Evolutionary conservation across 2,888 invertebrate genomes (phyloP).

Genomic region (Autographa gamma): DNA sequence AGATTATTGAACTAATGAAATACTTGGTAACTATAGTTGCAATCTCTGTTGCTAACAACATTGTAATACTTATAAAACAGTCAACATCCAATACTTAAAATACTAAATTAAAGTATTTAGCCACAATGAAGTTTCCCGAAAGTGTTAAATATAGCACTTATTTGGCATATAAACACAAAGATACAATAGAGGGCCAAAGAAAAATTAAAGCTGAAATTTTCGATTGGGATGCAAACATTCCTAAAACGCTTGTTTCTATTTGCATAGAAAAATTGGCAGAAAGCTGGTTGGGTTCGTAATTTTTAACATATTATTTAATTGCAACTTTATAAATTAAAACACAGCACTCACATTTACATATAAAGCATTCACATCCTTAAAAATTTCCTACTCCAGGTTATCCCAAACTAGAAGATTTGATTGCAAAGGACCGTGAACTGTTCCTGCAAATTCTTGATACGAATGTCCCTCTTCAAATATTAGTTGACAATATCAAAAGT

Average conservation of each 20-base stretch:
- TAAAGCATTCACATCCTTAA: background rate
- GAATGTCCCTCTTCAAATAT: conserved; percentile 78
- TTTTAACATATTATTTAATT: no score
- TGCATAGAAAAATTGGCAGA: conserved; percentile 85
- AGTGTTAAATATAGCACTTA: conserved; percentile 80
- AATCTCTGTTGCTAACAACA: conserved; percentile 18
- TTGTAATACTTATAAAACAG: background rate
- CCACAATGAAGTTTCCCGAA: conserved; percentile 75
- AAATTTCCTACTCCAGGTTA: conserved; percentile 63
- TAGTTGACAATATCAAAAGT: conserved; percentile 83
- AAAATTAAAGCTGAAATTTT: conserved; percentile 86
- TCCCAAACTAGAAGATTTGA: conserved; percentile 76
- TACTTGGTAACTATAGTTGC: conserved; percentile 41
- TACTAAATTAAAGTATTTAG: background rate
- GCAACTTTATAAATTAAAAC: no score
- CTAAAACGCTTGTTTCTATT: conserved; percentile 80
- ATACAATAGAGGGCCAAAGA: conserved; percentile 76
- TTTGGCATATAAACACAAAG: conserved; percentile 79
- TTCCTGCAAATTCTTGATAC: conserved; percentile 81
- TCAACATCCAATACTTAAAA: no score
- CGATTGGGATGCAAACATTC: conserved; percentile 84
- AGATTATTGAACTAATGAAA: conserved; percentile 23
- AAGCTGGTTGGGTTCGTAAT: conserved; percentile 80
- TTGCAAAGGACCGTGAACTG: conserved; percentile 80
- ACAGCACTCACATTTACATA: no score